phyloP scores from a whole-genome alignment of 2,797 vertebrate species.

The Malurus leucopterus region DNA sequence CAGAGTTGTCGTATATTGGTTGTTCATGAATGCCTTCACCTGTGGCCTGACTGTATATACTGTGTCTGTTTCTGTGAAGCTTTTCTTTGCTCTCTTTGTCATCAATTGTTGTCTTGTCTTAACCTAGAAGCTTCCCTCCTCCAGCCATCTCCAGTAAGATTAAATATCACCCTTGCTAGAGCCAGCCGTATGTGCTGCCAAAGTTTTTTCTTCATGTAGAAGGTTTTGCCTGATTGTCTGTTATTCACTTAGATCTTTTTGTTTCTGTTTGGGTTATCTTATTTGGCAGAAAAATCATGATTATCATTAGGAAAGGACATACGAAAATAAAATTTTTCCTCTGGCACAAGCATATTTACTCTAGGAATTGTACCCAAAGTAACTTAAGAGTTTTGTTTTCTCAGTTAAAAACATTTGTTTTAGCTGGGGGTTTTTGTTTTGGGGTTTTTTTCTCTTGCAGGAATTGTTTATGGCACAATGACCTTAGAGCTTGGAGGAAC shows the following conservation, averaged over 20 bases:
- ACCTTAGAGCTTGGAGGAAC: conserved; percentile 93
- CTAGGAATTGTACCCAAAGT: background rate
- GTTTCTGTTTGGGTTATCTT: background rate
- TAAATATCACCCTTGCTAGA: background rate
- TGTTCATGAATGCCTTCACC: background rate
- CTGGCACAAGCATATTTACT: background rate
- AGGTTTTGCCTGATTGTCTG: background rate
- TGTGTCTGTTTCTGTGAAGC: background rate
- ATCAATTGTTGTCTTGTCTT: background rate
- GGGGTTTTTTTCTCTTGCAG: conserved; percentile 57
- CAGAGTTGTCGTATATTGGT: background rate
- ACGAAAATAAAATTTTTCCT: background rate
- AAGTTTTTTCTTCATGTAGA: background rate
- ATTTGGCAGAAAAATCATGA: background rate
- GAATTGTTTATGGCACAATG: conserved; percentile 97
- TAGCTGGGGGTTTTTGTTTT: background rate
- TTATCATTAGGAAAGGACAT: background rate
- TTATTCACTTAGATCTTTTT: background rate
- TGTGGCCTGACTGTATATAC: background rate
- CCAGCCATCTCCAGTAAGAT: background rate
- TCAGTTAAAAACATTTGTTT: background rate
- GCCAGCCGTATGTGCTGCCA: background rate
- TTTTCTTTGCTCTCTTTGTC: background rate
- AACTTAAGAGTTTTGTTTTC: background rate
- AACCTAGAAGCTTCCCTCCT: background rate